phyloP scores from a whole-genome alignment of 2,797 vertebrate genomes.

The Tinamus major region DNA sequence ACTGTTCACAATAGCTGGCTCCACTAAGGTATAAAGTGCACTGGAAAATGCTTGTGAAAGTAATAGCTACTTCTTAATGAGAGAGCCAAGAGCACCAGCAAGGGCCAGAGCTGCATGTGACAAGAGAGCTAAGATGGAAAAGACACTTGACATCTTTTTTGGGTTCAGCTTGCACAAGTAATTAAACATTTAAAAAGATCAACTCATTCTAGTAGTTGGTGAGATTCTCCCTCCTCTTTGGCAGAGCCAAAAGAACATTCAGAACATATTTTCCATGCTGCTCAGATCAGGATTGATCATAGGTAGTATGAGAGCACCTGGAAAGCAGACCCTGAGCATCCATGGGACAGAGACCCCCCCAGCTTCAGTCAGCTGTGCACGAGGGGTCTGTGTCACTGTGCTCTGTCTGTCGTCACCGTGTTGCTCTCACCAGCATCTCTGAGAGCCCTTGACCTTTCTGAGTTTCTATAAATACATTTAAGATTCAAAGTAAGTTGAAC shows the following conservation, averaged over 20 bases:
- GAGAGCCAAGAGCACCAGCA: background rate
- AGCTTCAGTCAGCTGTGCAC: background rate
- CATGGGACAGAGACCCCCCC: background rate
- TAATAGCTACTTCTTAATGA: constrained; percentile 36
- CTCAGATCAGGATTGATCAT: background rate
- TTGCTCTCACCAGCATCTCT: background rate
- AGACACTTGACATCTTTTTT: constrained; percentile 26
- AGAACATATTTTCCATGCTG: background rate
- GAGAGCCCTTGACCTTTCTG: background rate
- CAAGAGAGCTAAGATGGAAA: background rate
- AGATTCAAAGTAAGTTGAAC: background rate
- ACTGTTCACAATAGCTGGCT: constrained; percentile 3
- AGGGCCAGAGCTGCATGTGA: accelerated
- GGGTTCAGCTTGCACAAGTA: background rate
- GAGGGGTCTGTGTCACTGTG: background rate
- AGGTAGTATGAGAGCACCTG: background rate
- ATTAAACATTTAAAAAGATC: constrained; percentile 14
- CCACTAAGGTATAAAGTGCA: background rate
- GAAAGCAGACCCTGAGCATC: background rate
- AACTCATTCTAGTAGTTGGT: background rate
- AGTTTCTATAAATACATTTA: background rate
- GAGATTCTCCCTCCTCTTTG: background rate
- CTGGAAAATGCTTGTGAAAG: constrained; percentile 44
- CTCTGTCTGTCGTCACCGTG: background rate
- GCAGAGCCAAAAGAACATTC: background rate